These are phyloP conservation scores for Leiothrix lutea DNA, from an alignment of 2,113 vertebrate species.

Conservation along the genomic window DNA sequence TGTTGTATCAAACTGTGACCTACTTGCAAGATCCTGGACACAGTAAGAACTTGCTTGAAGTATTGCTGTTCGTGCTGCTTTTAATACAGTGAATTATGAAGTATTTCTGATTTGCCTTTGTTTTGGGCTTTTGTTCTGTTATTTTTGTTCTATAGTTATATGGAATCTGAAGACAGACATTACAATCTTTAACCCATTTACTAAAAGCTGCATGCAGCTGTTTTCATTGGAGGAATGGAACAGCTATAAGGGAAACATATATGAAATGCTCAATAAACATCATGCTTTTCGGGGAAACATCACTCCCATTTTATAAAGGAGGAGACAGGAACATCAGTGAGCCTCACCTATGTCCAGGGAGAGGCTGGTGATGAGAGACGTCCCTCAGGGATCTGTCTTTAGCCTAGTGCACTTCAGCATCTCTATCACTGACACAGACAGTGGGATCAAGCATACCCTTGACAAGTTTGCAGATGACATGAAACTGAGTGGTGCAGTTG, in stretches of 20 bases:
- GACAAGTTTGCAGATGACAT: not conserved
- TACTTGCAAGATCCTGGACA: not conserved
- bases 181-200: not conserved
- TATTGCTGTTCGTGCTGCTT: not conserved
- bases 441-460: accelerated
- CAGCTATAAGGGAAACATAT: not conserved
- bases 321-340: not conserved
- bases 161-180: not conserved
- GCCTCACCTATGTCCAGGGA: not conserved
- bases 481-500: not conserved
- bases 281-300: not conserved
- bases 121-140: not conserved
- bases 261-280: not conserved
- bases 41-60: not conserved
- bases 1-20: not conserved
- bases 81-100: not conserved
- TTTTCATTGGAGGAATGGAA: not conserved
- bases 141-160: not conserved
- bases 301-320: not conserved
- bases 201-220: not conserved
- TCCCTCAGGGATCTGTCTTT: not conserved
- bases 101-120: not conserved
- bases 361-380: not conserved
- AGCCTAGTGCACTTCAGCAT: too few species aligned
- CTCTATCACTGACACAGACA: not conserved